Evolutionary conservation across 2,113 vertebrate genomes (phyloP), one percentile per base, ranked within the genome.

Genomic region (Pipa parva): DNA sequence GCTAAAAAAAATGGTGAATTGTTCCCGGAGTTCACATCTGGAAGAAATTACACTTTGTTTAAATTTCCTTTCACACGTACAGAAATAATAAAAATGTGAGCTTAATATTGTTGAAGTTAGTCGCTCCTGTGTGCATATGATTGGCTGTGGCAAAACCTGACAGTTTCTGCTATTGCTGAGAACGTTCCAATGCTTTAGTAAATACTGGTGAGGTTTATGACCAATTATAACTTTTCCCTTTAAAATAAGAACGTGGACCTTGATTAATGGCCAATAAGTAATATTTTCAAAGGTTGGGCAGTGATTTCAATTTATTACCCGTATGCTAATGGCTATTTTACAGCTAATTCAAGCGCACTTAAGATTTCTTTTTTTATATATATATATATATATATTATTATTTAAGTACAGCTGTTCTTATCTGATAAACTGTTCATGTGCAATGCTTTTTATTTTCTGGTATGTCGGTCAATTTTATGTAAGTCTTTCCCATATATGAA

Each of bases 371-470:
- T 42, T 42, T n/a, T n/a, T n/a, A n/a, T n/a, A n/a, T n/a, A n/a
- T n/a, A n/a, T n/a, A n/a, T n/a, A n/a, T n/a, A n/a, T n/a, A n/a
- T n/a, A n/a, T n/a, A n/a, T n/a, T n/a, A 42, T 42, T 42, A 42
- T 42, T n/a, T 42, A 42, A 42, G 39, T 42, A 42, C 39, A 42
- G 39, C 6, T 42, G 39, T 42, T 17, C 17, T 42, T 42, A 42
- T 42, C 39, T 42, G 39, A 42, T 42, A 42, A 42, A 42, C 13
- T 17, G n/a, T 42, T 42, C 39, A 42, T 42, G 27, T 50, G 31
- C 21, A 50, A 15, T 33, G 28, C 26, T 29, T 49, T 62, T 49
- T 62, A 48, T 49, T 62, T 49, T 62, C 46, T 49, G 27, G 22
- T 49, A 10, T 13, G 26, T 50, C 50, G 45, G 21, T 50, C 59